Conservation (phyloP, 92 coral and sea anemone species). For the Porites divaricata region DNA sequence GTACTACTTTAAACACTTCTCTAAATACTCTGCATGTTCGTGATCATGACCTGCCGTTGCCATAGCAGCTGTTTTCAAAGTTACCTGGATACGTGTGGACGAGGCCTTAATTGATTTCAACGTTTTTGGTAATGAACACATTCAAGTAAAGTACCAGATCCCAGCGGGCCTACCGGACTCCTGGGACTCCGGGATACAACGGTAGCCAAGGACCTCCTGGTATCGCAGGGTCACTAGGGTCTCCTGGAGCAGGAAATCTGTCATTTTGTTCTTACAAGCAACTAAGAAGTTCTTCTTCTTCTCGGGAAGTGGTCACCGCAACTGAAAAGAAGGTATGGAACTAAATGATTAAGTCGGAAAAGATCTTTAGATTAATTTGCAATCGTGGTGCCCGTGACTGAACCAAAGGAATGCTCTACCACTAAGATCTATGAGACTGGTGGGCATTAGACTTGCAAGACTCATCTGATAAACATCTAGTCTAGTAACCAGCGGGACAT, state of each 20-base stretch:
- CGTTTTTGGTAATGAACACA: background rate
- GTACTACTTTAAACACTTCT: too few species aligned
- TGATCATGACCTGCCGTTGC: too few species aligned
- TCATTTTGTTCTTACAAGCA: slow-evolving; percentile 7
- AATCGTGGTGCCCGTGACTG: too few species aligned
- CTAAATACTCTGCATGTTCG: too few species aligned
- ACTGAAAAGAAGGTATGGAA: background rate
- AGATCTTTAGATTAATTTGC: too few species aligned
- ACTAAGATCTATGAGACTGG: too few species aligned
- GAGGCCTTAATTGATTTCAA: background rate
- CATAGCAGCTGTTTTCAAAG: too few species aligned
- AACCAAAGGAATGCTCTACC: too few species aligned
- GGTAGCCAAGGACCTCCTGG: slow-evolving; percentile 14
- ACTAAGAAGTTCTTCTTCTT: background rate
- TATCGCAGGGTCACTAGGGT: background rate
- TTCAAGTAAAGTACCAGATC: background rate
- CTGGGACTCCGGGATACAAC: background rate
- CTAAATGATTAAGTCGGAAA: background rate
- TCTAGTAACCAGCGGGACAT: too few species aligned
- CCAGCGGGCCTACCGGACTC: background rate
- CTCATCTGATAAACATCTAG: too few species aligned
- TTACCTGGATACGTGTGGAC: too few species aligned
- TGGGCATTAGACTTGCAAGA: too few species aligned
- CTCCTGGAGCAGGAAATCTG: slow-evolving; percentile 7
- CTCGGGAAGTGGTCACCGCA: background rate